These are phyloP conservation scores for Nestor notabilis DNA, from an alignment of 2,113 vertebrate species.

Conservation along the genomic window DNA sequence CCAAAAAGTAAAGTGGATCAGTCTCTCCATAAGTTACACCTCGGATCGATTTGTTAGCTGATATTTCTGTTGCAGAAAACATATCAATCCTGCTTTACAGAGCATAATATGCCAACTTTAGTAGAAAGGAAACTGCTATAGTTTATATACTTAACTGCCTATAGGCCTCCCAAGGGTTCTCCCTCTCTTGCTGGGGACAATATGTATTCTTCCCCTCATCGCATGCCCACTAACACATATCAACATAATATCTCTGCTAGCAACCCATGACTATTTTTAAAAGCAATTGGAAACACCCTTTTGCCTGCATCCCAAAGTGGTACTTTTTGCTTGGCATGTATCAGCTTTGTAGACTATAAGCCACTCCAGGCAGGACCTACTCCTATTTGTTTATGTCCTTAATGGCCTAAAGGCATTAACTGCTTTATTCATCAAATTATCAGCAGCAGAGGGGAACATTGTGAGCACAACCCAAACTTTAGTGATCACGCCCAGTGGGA, in stretches of 20 bases:
- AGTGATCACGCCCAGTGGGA: accelerated
- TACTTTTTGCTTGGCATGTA: not conserved
- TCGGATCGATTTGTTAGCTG: not conserved
- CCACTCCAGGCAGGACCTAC: not conserved
- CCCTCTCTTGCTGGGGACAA: not conserved
- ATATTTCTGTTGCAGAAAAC: not conserved
- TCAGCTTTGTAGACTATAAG: not conserved
- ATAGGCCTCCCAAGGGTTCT: not conserved
- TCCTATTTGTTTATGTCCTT: not conserved
- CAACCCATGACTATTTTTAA: not conserved
- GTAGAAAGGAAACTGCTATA: not conserved
- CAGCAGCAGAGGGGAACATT: not conserved
- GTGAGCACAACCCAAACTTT: not conserved
- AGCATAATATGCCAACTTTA: not conserved
- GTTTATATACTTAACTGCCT: slow-evolving; percentile 1
- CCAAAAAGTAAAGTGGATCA: not conserved
- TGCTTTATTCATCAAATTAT: not conserved
- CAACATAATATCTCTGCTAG: not conserved
- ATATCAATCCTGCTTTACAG: not conserved
- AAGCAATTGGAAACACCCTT: not conserved
- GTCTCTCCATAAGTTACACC: not conserved
- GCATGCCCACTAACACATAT: not conserved
- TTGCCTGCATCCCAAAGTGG: not conserved
- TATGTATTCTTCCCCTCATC: not conserved
- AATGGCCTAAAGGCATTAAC: not conserved